Evolutionary conservation across 2,797 vertebrate species (phyloP).

Genomic region (Cuniculus paca): DNA sequence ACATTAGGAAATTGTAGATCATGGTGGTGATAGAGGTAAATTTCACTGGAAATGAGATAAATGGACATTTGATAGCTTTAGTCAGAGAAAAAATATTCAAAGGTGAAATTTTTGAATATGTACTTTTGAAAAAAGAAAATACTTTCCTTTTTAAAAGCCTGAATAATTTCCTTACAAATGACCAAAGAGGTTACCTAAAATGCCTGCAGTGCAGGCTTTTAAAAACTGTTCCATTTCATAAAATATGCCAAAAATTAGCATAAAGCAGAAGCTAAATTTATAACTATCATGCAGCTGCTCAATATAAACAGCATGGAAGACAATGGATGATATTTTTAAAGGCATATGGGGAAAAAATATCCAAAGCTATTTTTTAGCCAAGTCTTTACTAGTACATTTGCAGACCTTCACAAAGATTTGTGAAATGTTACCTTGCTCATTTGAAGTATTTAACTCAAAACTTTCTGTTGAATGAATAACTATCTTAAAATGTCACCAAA

Average conservation of each 20-base stretch:
- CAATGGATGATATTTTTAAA: conserved; percentile 7
- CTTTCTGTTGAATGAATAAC: neutral
- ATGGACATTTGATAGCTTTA: neutral
- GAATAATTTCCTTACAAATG: conserved; percentile 28
- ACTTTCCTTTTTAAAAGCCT: conserved; percentile 43
- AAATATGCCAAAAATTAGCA: conserved; percentile 62
- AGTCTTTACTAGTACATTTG: neutral
- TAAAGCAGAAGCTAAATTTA: conserved; percentile 53
- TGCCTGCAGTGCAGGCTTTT: conserved; percentile 41
- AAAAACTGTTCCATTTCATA: conserved; percentile 65
- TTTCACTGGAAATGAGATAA: neutral
- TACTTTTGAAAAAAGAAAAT: neutral
- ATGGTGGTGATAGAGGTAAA: neutral
- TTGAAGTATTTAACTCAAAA: neutral
- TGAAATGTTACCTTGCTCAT: neutral
- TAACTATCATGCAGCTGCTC: conserved; percentile 44
- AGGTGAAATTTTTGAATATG: neutral
- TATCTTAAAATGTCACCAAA: neutral
- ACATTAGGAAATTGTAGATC: neutral
- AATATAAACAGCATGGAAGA: conserved; percentile 61
- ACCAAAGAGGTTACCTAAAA: conserved; percentile 67
- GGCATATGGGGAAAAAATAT: neutral
- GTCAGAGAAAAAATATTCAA: neutral
- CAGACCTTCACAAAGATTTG: neutral
- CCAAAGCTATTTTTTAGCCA: neutral